phyloP scores from a whole-genome alignment of 2,113 vertebrate species.

The Perognathus longimembris region DNA sequence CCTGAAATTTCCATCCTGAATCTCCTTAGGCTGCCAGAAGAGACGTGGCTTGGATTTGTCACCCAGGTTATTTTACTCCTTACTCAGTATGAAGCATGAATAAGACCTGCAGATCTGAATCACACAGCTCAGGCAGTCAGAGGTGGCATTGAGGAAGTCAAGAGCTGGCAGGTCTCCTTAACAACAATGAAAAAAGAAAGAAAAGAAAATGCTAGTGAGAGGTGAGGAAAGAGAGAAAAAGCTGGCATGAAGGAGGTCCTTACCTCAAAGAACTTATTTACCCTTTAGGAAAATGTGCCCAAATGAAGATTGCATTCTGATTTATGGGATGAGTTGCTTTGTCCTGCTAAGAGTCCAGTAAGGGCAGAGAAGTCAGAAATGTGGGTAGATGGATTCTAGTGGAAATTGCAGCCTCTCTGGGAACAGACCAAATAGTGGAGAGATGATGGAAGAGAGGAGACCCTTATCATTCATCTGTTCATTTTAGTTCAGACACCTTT shows the following conservation, averaged over 20 bases:
- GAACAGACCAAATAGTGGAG: neutral
- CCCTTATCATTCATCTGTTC: neutral
- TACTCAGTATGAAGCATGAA: neutral
- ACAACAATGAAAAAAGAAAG: neutral
- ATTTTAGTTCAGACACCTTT: neutral
- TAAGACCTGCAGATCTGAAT: neutral
- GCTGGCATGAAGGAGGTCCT: neutral
- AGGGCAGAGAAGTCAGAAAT: neutral
- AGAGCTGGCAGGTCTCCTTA: neutral
- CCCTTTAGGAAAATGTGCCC: neutral
- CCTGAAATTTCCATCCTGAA: neutral
- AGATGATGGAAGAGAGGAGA: neutral
- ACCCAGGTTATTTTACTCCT: neutral
- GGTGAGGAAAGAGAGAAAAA: neutral
- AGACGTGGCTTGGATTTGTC: neutral
- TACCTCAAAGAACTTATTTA: neutral
- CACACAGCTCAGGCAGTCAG: neutral
- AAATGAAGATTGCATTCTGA: neutral
- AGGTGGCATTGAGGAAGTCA: neutral
- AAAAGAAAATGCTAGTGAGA: neutral
- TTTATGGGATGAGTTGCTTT: neutral
- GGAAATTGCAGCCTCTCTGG: neutral
- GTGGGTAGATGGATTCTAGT: neutral
- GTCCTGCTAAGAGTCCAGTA: neutral
- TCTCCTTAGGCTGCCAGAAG: neutral